Conservation (phyloP, 2,888 invertebrate species). For the Oscheius sp. region DNA sequence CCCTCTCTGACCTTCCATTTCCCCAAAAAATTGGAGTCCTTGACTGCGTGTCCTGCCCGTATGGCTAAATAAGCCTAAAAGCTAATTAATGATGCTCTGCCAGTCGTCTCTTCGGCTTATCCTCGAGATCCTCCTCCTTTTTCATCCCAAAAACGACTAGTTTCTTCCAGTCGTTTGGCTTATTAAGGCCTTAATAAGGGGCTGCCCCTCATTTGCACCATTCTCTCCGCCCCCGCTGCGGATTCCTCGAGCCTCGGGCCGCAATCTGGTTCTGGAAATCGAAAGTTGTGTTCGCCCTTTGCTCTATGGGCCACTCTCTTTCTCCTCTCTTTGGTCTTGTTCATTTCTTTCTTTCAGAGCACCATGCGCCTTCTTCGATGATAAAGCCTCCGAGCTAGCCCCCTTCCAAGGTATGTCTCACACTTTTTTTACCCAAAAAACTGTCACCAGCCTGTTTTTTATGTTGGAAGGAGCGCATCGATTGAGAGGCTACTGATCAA, state of each 20-base stretch:
- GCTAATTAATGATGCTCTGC: too few relatives aligned
- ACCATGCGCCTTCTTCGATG: conserved; percentile 21
- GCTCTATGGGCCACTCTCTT: conserved; percentile 16
- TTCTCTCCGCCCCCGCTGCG: conserved; percentile 31
- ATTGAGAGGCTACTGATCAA: conserved; percentile 23
- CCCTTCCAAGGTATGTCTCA: conserved; percentile 10
- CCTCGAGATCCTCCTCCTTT: not conserved
- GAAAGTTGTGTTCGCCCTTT: conserved; percentile 35
- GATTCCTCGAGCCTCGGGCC: conserved; percentile 27
- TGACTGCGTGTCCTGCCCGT: too few relatives aligned
- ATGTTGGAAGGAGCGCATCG: conserved; percentile 1
- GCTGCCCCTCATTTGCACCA: conserved; percentile 26
- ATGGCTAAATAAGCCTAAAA: too few relatives aligned
- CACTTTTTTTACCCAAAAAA: not conserved
- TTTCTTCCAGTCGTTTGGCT: conserved; percentile 14
- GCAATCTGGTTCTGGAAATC: conserved; percentile 35
- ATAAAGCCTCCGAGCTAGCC: conserved; percentile 27
- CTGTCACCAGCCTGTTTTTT: not conserved
- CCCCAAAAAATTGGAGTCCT: conserved; percentile 3
- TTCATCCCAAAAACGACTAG: not conserved
- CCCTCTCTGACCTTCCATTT: not conserved
- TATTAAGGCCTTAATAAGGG: conserved; percentile 23
- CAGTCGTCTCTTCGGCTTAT: too few relatives aligned
- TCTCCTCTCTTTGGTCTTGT: not conserved
- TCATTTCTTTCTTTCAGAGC: conserved; percentile 13